Evolutionary conservation across 2,888 invertebrate species (phyloP), one percentile per base, ranked within the genome.

Genomic region (Lordiphosa fenestrarum): DNA sequence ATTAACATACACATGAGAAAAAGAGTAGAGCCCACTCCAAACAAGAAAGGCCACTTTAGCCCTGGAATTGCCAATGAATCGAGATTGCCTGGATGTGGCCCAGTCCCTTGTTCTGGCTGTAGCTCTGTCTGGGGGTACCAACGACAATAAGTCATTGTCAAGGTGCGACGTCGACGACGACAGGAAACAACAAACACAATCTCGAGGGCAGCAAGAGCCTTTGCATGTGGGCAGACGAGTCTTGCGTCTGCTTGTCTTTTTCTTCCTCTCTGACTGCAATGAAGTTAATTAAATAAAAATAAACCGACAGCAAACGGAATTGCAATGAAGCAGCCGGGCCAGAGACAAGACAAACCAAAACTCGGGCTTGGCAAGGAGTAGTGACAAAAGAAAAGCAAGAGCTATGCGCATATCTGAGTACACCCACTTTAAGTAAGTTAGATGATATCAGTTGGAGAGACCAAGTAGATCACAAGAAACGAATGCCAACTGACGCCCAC

Each of bases 201-300:
- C 13, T 12, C 33, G 15, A 44, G 42, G 55, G 52, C 53, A 60
- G 54, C 51, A 38, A 39, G 46, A 50, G 56, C 67, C 42, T 69
- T 77, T 70, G 70, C 78, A 72, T 74, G 72, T 74, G 72, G 74
- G 74, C 59, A 70, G 68, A 49, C 59, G 25, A 56, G 56, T 55
- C 55, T 12, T 48, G 37, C 41, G 55, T 41, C 23, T 47, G 33
- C 33, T 25, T 56, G 54, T 37, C 54, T 42, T 47, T 41, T 36
- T 13, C 33, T 33, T 35, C 38, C 47, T 25, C 23, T 30, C 41
- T 19, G 12, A 10, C 46, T 30, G 67, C 76, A 77, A 77, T 77
- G 77, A 77, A 78, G 81, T 78, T 78, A 78, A 78, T 78, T 81
- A 81, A 81, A 78, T 81, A 77, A 77, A 78, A 77, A 73, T 73